Evolutionary conservation across 1,140 invertebrate species (phyloP), one percentile per base, ranked within the genome.

Genomic region (Camponotus pennsylvanicus): DNA sequence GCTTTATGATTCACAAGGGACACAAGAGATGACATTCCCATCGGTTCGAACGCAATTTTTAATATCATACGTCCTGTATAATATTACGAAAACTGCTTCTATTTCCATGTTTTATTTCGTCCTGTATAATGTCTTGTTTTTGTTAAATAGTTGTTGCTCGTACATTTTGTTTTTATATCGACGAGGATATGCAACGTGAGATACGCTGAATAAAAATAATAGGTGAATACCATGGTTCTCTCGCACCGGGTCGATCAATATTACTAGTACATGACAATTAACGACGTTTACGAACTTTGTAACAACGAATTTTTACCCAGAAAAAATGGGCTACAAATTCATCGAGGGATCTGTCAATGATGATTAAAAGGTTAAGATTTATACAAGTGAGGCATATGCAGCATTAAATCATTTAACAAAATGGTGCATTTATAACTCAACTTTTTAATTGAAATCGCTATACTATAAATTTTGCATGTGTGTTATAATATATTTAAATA

Each of bases 181-280:
- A 80, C 55, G 32, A 52, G n/a, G 34, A 80, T 57, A 37, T n/a
- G 77, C 45, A 80, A 80, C 63, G 45, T 42, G 45, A 80, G 45
- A 80, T 70, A 87, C 88, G 83, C 66, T 86, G 79, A 86, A 91
- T 90, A 86, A 91, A 90, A 88, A 87, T 89, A 88, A 91, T 88
- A 84, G 85, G 69, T 79, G 86, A 80, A 89, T 78, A 27, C 45
- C 64, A 75, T 18, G 37, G 21, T 15, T 11, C 78, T 37, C 27
- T 57, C 61, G 78, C 73, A 52, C 18, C 34, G 34, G 32, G 18
- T 49, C 69, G 69, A 63, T 83, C 79, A 57, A 83, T 75, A 75
- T 83, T 21, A 18, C 40, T n/a, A 27, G 79, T 34, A 49, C 42
- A 18, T 49, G 69, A 83, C 79, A 83, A 83, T 83, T 83, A 83